Evolutionary conservation across 2,797 vertebrate genomes (phyloP), one percentile per base, ranked within the genome.

Genomic region (Myripristis murdjan): DNA sequence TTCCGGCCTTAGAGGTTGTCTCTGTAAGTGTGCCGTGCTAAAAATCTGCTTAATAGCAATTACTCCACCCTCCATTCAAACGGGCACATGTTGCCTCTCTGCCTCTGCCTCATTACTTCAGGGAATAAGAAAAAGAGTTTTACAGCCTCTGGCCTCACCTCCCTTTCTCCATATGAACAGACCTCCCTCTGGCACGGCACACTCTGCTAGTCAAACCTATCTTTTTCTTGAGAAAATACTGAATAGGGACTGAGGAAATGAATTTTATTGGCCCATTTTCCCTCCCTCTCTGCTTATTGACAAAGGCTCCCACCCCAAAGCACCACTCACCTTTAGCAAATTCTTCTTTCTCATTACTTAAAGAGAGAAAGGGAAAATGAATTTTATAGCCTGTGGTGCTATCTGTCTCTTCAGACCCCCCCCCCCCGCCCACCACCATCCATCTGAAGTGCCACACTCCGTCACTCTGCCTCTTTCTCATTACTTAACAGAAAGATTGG

Each of bases 401-500:
- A 80, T 85, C 75, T 64, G 68, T 76, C 74, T 60, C 62, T 65
- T 73, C 78, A 70, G 56, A 76, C 53, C 18, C 46, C 48, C 43
- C 41, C 33, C 55, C 6, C 63, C 35, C 47, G 31, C 54, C 64
- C 37, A 52, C n/a, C n/a, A n/a, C n/a, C n/a, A n/a, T n/a, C n/a
- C n/a, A n/a, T 55, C 63, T 26, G 59, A 82, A 81, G 81, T 60
- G 73, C 68, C 88, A 73, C 76, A 79, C 85, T 73, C 59, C n/a
- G 5, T 64, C 58, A 58, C 79, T 77, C 64, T 73, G 79, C 55
- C 70, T 77, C 80, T 66, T 67, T 82, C 85, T 89, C 85, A 90
- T 93, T 91, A 93, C 90, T 93, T 92, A 91, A 89, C 83, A 74
- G 83, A 82, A 66, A 81, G 82, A 87, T 83, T 81, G 83, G 74